These are phyloP conservation scores for Malurus leucopterus DNA, from an alignment of 2,797 vertebrate genomes.

Conservation along the genomic window DNA sequence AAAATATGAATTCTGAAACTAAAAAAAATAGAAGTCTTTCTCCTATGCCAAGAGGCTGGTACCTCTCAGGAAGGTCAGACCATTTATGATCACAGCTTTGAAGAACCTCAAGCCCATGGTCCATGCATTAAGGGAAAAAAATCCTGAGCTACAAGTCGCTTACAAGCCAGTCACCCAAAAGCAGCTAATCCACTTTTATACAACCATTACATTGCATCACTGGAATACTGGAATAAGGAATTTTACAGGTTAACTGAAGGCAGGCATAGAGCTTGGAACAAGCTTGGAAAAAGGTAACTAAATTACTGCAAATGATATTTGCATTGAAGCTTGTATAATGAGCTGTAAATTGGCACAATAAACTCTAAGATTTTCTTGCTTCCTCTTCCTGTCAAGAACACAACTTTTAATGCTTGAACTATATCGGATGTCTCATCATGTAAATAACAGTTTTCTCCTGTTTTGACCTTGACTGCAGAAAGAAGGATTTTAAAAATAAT, in stretches of 20 bases:
- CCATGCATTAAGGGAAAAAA: background rate
- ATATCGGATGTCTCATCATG: background rate
- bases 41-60: background rate
- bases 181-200: background rate
- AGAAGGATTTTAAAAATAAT: background rate
- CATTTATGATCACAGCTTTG: background rate
- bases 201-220: fast-evolving
- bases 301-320: background rate
- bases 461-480: background rate
- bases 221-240: background rate
- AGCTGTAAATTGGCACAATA: background rate
- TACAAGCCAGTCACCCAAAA: background rate
- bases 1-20: background rate
- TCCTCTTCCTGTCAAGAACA: background rate
- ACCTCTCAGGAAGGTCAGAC: background rate
- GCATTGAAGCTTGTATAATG: background rate
- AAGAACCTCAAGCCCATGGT: background rate
- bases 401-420: background rate
- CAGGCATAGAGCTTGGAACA: background rate
- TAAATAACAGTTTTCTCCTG: background rate
- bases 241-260: background rate
- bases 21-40: background rate
- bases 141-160: background rate
- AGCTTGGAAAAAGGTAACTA: background rate
- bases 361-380: background rate